phyloP scores from a whole-genome alignment of 1,140 invertebrate species.

The Aphelenchoides besseyi region DNA sequence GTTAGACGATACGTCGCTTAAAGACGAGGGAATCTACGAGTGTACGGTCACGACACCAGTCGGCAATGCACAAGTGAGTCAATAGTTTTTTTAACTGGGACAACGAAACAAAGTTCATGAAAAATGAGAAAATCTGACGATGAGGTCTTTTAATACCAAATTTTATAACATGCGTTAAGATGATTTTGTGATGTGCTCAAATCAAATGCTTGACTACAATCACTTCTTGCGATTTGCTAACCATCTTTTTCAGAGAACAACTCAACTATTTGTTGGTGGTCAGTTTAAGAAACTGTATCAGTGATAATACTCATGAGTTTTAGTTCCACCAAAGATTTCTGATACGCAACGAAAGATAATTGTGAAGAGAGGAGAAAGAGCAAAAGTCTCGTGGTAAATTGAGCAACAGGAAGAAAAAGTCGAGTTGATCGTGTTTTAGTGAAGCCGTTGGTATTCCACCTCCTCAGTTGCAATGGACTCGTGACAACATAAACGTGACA shows the following conservation, averaged over 20 bases:
- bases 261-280: slow-evolving; percentile 52
- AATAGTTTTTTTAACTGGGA: no score
- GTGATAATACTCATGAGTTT: slow-evolving; percentile 19
- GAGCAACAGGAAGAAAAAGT: no score
- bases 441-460: slow-evolving; percentile 65
- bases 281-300: slow-evolving; percentile 19
- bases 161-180: no score
- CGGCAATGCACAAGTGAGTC: slow-evolving; percentile 46
- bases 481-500: slow-evolving; percentile 53
- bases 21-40: slow-evolving; percentile 63
- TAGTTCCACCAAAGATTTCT: slow-evolving; percentile 54
- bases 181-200: no score
- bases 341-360: slow-evolving; percentile 41
- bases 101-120: no score
- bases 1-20: slow-evolving; percentile 49
- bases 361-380: slow-evolving; percentile 47
- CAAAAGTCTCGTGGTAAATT: slow-evolving; percentile 64
- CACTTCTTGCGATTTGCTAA: no score
- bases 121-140: no score
- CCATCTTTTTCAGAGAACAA: no score
- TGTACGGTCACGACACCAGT: slow-evolving; percentile 63
- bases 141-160: no score
- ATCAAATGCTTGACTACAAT: no score
- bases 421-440: no score
- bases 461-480: slow-evolving; percentile 64